Percentiles rank a stretch among this genome's conserved stretches.
These are phyloP conservation scores for Lophius americanus DNA, from an alignment of 2,797 vertebrate species.

Conservation along the genomic window DNA sequence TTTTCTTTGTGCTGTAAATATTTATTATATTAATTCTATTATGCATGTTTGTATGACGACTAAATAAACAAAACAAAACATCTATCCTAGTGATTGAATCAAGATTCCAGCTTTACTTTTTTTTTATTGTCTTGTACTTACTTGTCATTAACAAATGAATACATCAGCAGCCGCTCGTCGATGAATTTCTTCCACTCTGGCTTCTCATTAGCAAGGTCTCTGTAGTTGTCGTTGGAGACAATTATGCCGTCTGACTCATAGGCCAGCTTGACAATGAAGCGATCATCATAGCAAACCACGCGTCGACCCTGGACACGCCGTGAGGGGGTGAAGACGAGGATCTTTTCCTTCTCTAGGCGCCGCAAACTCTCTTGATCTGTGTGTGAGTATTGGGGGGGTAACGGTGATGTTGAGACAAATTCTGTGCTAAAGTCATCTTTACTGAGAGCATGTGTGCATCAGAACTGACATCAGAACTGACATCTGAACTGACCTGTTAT, in stretches of 20 bases:
- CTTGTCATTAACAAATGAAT: conserved; percentile 97
- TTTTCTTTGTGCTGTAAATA: too few relatives aligned
- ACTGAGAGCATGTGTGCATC: not conserved
- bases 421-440: not conserved
- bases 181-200: conserved; percentile 97
- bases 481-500: conserved; percentile 85
- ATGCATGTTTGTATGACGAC: too few relatives aligned
- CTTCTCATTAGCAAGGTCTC: conserved; percentile 92
- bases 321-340: conserved; percentile 92
- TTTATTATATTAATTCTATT: too few relatives aligned
- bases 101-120: not conserved
- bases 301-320: conserved; percentile 91
- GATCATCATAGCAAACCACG: conserved; percentile 93
- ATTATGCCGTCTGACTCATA: conserved; percentile 94
- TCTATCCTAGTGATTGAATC: too few relatives aligned
- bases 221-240: conserved; percentile 95
- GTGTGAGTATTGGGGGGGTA: not conserved
- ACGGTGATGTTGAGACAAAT: not conserved
- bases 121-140: conserved; percentile 66
- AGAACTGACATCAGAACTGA: not conserved
- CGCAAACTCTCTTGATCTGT: conserved; percentile 92
- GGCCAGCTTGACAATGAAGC: conserved; percentile 93
- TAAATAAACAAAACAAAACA: too few relatives aligned
- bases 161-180: conserved; percentile 93
- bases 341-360: conserved; percentile 91